Evolutionary conservation across 2,797 vertebrate genomes (phyloP), one percentile per base, ranked within the genome.

Genomic region (Smutsia gigantea): DNA sequence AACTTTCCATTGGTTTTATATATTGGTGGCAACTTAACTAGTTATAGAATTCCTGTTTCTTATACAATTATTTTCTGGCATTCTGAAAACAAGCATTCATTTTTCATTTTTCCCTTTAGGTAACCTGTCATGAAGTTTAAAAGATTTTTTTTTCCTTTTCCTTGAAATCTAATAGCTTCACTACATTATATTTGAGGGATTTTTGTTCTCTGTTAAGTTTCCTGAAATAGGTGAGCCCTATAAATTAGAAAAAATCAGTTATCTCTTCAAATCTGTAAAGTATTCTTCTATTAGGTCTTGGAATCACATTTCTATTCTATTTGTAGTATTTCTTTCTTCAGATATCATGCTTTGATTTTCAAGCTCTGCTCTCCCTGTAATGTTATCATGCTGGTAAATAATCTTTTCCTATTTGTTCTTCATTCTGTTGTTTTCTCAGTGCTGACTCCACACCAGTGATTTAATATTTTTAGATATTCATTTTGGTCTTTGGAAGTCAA

Each of bases 1-100:
- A 96, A 71, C 12, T 82, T 93, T 82, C 19, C 25, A 12, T 93
- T 94, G 37, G 4, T 93, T 97, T 97, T 72, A 85, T 7, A 94
- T 10, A 31, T 64, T 64, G 21, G 25, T 95, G 14, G 29, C 49
- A 93, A 71, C n/a, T 63, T 86, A 82, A 85, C 66, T 92, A 61
- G 18, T 93, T 69, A 87, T 13, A 84, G 6, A 77, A 85, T 88
- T 96, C 4, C 25, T 59, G 29, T 83, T 77, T 92, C 46, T 42
- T 78, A 42, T 13, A 95, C 46, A 88, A 3, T 64, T 85, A 74
- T 59, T 34, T 83, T 66, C 59, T 53, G 14, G 7, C 23, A 69
- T 82, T 11, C 39, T 93, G 7, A 88, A 77, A 13, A 82, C 77
- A 90, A 51, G 13, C 42, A 72, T 77, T 92, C 82, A 53, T 42